Evolutionary conservation across 2,113 vertebrate genomes (phyloP), one percentile per base, ranked within the genome.

Genomic region (Cochlearius cochlearius): DNA sequence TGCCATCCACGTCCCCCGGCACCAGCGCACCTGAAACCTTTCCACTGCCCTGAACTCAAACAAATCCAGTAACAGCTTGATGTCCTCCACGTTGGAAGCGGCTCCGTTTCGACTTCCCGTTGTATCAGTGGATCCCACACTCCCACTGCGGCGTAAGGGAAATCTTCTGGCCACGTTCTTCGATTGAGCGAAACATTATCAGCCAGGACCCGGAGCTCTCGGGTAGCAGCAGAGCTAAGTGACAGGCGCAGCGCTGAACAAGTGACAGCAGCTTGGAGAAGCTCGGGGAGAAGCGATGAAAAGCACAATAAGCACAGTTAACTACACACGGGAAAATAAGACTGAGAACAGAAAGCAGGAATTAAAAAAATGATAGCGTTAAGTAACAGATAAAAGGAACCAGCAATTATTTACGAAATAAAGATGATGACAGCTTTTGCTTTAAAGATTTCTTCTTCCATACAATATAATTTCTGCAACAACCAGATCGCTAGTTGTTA

Each of bases 341-440:
- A 55, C 49, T 62, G 2, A 56, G 94, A 94, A 88, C 86, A 95
- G 93, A 96, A 97, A 94, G 93, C 93, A 95, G 95, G 78, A 97
- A 97, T 95, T 97, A 95, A 88, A 96, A n/a, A 96, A 96, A 96
- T 96, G 94, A 97, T 94, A 97, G 86, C 23, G 14, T 96, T 94
- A 96, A 92, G 79, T 95, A 95, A 91, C 96, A 91, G 94, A 41
- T 96, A 68, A 93, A 93, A 97, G 94, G 92, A 96, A 96, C 96
- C 94, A 6, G 95, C 88, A 96, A 97, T 96, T 95, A 95, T 84
- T 93, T 92, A 78, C 88, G 92, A 93, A 95, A 96, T 92, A 75
- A 85, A 92, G 96, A 86, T 63, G 79, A 92, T 94, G 91, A 94
- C 95, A 94, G 95, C 80, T 94, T 94, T 87, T 27, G 56, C 88